These are phyloP conservation scores for Agonopterix heracliana DNA, from an alignment of 2,888 invertebrate species.

Conservation along the genomic window DNA sequence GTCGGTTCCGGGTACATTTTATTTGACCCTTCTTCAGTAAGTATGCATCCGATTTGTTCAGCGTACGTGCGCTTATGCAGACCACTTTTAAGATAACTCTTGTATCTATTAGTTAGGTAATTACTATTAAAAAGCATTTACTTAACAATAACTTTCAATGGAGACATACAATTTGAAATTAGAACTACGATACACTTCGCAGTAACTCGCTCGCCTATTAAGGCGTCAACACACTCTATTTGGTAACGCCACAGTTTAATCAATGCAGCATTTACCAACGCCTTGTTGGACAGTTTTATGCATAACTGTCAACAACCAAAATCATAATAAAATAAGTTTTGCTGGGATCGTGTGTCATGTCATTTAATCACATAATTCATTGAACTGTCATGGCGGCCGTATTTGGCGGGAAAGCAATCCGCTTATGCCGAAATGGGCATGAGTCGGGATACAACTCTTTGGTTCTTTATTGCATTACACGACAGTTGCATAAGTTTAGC, in stretches of 20 bases:
- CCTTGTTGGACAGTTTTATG: conserved; percentile 45
- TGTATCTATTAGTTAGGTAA: too few species aligned
- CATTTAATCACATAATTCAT: conserved; percentile 70
- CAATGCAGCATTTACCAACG: conserved; percentile 43
- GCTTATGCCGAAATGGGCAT: conserved; percentile 65
- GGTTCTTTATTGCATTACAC: conserved; percentile 63
- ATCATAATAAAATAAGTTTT: conserved; percentile 43
- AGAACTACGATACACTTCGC: too few species aligned
- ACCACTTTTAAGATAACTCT: too few species aligned
- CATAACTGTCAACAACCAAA: conserved; percentile 42
- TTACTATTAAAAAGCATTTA: too few species aligned
- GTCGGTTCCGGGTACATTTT: too few species aligned
- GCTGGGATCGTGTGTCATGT: conserved; percentile 49
- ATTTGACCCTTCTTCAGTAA: too few species aligned
- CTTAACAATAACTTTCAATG: too few species aligned
- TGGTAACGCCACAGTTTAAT: conserved; percentile 54
- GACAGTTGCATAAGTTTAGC: conserved; percentile 29
- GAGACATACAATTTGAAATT: too few species aligned
- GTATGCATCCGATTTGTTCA: too few species aligned
- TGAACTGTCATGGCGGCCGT: conserved; percentile 66
- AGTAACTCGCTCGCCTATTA: conserved; percentile 14
- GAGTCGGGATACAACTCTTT: conserved; percentile 49
- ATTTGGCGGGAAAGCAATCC: conserved; percentile 75
- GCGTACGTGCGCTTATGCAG: too few species aligned
- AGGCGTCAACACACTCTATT: conserved; percentile 37